phyloP scores from a whole-genome alignment of 2,888 invertebrate species.

The Himalopsyche tibetana region DNA sequence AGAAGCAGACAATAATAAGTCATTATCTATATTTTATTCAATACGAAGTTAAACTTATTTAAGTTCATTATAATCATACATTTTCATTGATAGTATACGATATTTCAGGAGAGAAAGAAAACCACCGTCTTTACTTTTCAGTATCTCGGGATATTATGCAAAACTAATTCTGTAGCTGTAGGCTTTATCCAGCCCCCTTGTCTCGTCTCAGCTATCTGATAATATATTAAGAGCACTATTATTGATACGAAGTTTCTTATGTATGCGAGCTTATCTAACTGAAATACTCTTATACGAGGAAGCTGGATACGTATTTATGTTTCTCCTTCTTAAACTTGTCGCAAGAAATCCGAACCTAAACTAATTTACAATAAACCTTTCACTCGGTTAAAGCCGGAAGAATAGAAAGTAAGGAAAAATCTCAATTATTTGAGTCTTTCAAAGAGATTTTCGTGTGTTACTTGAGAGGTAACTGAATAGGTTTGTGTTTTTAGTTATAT shows the following conservation, averaged over 20 bases:
- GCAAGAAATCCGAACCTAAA: conserved; percentile 57
- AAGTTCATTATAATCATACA: neutral
- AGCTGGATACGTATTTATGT: conserved; percentile 53
- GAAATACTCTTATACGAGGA: neutral
- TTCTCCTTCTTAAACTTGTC: conserved; percentile 51
- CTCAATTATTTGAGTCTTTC: conserved; percentile 15
- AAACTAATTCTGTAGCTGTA: conserved; percentile 47
- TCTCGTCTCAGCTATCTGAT: conserved; percentile 23
- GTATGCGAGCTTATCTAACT: conserved; percentile 31
- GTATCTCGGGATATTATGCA: conserved; percentile 45
- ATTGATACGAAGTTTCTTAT: conserved; percentile 43
- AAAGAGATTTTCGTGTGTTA: conserved; percentile 1
- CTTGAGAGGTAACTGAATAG: neutral
- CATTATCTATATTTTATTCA: neutral
- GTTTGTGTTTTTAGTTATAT: neutral
- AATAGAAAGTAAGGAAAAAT: conserved; percentile 34
- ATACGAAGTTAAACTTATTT: neutral
- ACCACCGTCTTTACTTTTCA: neutral
- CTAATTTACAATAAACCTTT: conserved; percentile 62
- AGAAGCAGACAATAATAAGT: no score
- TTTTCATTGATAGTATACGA: neutral
- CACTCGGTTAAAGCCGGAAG: conserved; percentile 44
- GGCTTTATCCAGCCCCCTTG: conserved; percentile 48
- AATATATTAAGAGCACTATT: conserved; percentile 37
- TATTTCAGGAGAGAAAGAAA: neutral